A percentile compares a stretch with the other conserved stretches of the same genome.
These are phyloP conservation scores for Drymodes brunneopygia DNA, from an alignment of 2,113 vertebrate species.

Conservation along the genomic window DNA sequence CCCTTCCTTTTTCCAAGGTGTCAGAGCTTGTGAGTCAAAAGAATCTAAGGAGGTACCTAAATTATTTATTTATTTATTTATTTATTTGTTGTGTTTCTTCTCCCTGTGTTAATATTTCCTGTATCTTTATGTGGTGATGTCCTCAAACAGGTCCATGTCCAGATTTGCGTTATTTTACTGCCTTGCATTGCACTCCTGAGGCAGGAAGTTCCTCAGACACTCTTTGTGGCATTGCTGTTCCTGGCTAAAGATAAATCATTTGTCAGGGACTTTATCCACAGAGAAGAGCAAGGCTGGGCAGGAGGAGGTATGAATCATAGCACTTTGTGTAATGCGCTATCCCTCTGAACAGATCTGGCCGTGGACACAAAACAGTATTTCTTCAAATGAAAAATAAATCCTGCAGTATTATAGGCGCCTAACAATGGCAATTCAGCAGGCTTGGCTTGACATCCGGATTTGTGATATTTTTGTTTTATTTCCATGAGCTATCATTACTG, in stretches of 20 bases:
- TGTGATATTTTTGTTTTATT: conserved; percentile 1
- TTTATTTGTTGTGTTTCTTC: not conserved
- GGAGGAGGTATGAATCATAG: not conserved
- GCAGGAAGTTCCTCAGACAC: not conserved
- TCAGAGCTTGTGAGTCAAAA: not conserved
- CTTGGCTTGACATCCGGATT: not conserved
- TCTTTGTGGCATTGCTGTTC: not conserved
- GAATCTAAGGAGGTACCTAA: not conserved
- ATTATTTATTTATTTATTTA: not conserved
- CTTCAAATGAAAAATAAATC: conserved; percentile 40
- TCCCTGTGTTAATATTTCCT: not conserved
- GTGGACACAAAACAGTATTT: conserved; percentile 7
- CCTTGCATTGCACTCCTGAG: not conserved
- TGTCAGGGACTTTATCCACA: not conserved
- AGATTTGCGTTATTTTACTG: not conserved
- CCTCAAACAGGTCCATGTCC: not conserved
- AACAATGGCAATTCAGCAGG: not conserved
- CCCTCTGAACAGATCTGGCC: not conserved
- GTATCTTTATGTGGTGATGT: not conserved
- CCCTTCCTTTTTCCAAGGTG: not conserved
- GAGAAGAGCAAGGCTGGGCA: not conserved
- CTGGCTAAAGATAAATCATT: not conserved
- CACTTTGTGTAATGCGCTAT: not conserved
- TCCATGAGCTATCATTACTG: conserved; percentile 13
- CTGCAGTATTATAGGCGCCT: not conserved